Evolutionary conservation across 2,888 invertebrate genomes (phyloP).

Genomic region (Eristalis intricaria): DNA sequence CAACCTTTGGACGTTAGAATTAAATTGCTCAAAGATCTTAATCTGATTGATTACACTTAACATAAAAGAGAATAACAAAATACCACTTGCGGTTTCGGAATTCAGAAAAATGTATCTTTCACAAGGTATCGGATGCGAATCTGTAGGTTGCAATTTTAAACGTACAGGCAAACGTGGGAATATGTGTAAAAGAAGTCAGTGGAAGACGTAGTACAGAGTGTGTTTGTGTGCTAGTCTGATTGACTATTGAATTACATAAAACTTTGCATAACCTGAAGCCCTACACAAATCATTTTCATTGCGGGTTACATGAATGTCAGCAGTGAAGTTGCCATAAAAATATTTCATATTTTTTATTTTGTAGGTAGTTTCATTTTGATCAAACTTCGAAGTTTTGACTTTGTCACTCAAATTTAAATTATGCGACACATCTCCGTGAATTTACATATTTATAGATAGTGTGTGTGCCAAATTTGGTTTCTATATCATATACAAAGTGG

Average conservation of each 20-base stretch:
- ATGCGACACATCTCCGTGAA: too few species aligned
- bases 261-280: conserved; percentile 45
- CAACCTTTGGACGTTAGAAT: too few species aligned
- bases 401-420: too few species aligned
- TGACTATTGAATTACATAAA: conserved; percentile 55
- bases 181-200: neutral
- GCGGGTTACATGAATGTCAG: conserved; percentile 12
- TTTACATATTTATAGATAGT: too few species aligned
- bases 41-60: too few species aligned
- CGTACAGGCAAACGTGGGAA: conserved; percentile 12
- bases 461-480: too few species aligned
- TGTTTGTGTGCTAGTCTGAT: conserved; percentile 8
- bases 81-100: conserved; percentile 46
- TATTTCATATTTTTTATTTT: neutral
- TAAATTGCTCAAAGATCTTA: too few species aligned
- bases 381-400: too few species aligned
- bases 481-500: too few species aligned
- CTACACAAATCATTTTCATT: conserved; percentile 26
- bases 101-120: conserved; percentile 34
- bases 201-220: conserved; percentile 4
- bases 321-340: conserved; percentile 28
- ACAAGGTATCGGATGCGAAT: conserved; percentile 31
- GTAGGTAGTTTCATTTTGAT: neutral
- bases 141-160: conserved; percentile 6
- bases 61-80: conserved; percentile 7